phyloP scores from a whole-genome alignment of 2,888 invertebrate species.

The Ormia ochracea region DNA sequence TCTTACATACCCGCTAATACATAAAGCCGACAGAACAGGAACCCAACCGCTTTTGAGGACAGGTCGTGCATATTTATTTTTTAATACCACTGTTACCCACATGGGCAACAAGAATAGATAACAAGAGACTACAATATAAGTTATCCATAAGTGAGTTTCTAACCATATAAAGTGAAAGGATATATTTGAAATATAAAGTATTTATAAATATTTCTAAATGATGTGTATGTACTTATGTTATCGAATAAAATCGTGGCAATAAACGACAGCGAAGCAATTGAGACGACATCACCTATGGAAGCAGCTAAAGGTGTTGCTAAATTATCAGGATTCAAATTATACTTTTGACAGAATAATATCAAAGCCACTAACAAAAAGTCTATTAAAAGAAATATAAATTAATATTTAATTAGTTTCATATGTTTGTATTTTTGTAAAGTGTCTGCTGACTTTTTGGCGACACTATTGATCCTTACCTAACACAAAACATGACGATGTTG shows the following conservation, averaged over 20 bases:
- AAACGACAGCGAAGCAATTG: constrained; percentile 88
- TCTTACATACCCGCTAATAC: constrained; percentile 90
- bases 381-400: constrained; percentile 67
- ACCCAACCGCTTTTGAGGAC: constrained; percentile 95
- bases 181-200: too few species aligned
- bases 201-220: too few species aligned
- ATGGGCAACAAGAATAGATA: constrained; percentile 88
- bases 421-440: too few species aligned
- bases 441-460: not conserved
- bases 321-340: constrained; percentile 96
- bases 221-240: constrained; percentile 80
- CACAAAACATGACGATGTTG: constrained; percentile 93
- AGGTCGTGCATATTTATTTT: constrained; percentile 90
- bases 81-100: constrained; percentile 89
- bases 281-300: constrained; percentile 96
- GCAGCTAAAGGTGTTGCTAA: constrained; percentile 97
- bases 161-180: constrained; percentile 24
- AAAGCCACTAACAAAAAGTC: constrained; percentile 94
- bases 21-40: constrained; percentile 94
- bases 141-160: constrained; percentile 85
- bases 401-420: constrained; percentile 63
- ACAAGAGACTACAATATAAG: constrained; percentile 83
- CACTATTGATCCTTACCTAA: constrained; percentile 81
- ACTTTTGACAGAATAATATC: constrained; percentile 88
- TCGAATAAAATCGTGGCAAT: constrained; percentile 87